phyloP scores from a whole-genome alignment of 2,113 vertebrate species.

The Formicarius rufipectus region DNA sequence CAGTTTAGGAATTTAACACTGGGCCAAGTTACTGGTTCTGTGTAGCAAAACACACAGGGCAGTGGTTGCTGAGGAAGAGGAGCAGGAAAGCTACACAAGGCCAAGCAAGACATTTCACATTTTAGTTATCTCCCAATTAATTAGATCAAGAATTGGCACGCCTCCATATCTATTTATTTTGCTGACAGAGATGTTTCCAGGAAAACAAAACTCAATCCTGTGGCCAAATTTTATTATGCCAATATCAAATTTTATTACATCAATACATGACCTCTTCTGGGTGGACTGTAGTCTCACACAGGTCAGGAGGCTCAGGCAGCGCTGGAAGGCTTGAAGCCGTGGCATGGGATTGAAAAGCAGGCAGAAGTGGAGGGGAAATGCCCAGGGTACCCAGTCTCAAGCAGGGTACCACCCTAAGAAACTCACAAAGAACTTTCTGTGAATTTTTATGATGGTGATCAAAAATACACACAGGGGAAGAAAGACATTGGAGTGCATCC shows the following conservation, averaged over 20 bases:
- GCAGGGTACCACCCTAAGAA: neutral
- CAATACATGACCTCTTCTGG: neutral
- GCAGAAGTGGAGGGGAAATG: rapidly evolving
- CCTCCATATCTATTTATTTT: neutral
- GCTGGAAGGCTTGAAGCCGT: neutral
- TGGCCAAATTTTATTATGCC: neutral
- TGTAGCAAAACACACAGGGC: neutral
- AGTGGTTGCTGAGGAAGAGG: neutral
- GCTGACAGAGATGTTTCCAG: neutral
- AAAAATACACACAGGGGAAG: neutral
- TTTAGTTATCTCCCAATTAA: neutral
- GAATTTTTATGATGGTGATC: neutral
- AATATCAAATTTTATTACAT: neutral
- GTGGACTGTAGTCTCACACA: rapidly evolving
- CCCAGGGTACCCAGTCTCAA: rapidly evolving
- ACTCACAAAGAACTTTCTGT: neutral
- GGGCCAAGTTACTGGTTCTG: neutral
- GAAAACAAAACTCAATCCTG: neutral
- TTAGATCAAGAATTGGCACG: neutral
- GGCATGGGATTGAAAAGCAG: neutral
- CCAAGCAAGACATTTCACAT: neutral
- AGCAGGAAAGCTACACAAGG: neutral
- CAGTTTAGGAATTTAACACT: neutral
- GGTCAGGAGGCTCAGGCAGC: neutral
- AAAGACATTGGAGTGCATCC: neutral